Percentiles rank a stretch among this genome's conserved stretches.
These are phyloP conservation scores for Clarias pachynema DNA, from an alignment of 2,797 vertebrate genomes.

Conservation along the genomic window DNA sequence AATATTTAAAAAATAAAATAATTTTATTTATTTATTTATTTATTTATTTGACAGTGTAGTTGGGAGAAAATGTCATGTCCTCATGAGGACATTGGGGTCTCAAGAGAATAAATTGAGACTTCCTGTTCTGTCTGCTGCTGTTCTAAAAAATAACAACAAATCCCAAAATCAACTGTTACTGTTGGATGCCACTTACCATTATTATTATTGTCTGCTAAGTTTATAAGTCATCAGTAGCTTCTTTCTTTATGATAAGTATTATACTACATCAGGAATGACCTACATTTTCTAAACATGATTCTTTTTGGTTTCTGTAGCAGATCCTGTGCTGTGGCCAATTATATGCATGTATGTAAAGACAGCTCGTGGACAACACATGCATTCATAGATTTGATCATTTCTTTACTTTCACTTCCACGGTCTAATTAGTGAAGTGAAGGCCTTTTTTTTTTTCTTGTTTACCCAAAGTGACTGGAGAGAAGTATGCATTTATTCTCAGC, in stretches of 20 bases:
- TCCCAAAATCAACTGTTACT: too few relatives aligned
- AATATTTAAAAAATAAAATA: too few relatives aligned
- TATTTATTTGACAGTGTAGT: too few relatives aligned
- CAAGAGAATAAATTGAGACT: too few relatives aligned
- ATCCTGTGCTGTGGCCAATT: not conserved
- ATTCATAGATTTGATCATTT: too few relatives aligned
- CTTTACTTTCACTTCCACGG: not conserved
- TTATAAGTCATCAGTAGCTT: not conserved
- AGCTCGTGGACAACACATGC: not conserved
- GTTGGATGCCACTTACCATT: not conserved
- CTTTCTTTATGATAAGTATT: not conserved
- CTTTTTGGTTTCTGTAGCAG: not conserved
- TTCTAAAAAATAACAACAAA: not conserved
- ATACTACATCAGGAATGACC: not conserved
- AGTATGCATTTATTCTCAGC: not conserved
- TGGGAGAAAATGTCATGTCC: too few relatives aligned
- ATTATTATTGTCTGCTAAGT: not conserved
- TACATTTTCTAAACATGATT: not conserved
- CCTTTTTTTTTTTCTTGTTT: not conserved
- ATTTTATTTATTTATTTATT: too few relatives aligned
- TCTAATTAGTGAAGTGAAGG: not conserved
- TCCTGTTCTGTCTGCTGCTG: not conserved
- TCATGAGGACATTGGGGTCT: too few relatives aligned
- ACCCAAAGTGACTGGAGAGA: slow-evolving; percentile 3
- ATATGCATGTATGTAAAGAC: not conserved